A percentile compares a stretch with the other conserved stretches of the same genome.
Evolutionary conservation across 1,140 invertebrate genomes (phyloP).

Genomic region (Heliconius nattereri): DNA sequence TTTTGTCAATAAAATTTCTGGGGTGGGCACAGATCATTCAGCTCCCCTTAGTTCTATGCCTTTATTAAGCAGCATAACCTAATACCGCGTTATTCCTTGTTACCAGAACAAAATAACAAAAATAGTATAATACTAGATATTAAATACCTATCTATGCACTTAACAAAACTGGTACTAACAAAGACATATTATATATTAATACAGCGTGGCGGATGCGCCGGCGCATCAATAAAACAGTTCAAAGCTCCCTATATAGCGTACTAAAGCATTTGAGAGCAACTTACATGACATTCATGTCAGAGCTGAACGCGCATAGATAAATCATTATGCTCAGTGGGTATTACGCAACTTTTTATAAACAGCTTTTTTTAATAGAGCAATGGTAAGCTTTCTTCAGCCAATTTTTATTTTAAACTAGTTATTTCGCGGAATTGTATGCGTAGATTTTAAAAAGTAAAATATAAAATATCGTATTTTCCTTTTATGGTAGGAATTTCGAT

Average conservation of each 20-base stretch:
- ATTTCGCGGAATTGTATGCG: no score
- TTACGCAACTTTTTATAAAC: slow-evolving; percentile 4
- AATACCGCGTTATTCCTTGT: no score
- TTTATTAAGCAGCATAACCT: no score
- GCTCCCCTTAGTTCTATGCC: no score
- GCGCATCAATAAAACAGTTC: slow-evolving; percentile 43
- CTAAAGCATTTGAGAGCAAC: slow-evolving; percentile 19
- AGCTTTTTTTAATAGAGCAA: not conserved
- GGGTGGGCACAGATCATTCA: no score
- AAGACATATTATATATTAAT: slow-evolving; percentile 12
- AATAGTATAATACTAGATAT: no score
- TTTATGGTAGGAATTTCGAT: not conserved
- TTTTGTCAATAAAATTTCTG: no score
- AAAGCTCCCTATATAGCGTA: slow-evolving; percentile 36
- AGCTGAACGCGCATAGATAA: not conserved
- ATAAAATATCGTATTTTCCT: no score
- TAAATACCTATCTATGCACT: not conserved
- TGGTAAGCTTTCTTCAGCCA: not conserved
- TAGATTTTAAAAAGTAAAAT: no score
- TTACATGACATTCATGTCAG: slow-evolving; percentile 14
- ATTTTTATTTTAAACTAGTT: not conserved
- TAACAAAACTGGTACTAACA: slow-evolving; percentile 7
- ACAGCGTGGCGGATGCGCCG: slow-evolving; percentile 32
- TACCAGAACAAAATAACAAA: no score
- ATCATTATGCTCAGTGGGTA: not conserved